phyloP scores from a whole-genome alignment of 2,113 vertebrate genomes.

The Gracilinanus agilis region DNA sequence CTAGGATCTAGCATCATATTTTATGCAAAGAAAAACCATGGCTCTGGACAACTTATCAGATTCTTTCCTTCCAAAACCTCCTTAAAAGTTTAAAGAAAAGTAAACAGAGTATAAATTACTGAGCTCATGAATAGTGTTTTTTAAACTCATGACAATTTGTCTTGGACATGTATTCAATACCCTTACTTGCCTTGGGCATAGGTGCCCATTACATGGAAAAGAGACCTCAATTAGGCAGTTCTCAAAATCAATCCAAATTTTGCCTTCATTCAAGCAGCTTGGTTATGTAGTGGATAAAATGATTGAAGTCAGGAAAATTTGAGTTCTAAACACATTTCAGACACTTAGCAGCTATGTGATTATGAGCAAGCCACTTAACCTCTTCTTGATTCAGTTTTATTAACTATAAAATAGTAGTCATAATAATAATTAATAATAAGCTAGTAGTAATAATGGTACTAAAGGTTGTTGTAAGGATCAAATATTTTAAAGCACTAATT shows the following conservation, averaged over 20 bases:
- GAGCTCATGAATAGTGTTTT: neutral
- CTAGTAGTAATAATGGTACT: neutral
- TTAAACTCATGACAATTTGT: neutral
- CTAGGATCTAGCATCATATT: neutral
- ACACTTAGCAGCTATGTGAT: neutral
- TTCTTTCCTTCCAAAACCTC: neutral
- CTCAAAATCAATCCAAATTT: neutral
- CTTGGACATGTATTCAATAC: neutral
- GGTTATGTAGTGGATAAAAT: neutral
- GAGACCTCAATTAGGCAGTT: neutral
- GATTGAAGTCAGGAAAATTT: neutral
- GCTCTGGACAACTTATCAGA: neutral
- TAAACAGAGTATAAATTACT: neutral
- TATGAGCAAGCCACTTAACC: neutral
- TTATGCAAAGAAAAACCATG: neutral
- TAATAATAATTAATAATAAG: neutral
- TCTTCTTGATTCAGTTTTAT: neutral
- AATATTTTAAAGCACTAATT: neutral
- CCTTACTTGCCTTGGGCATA: neutral
- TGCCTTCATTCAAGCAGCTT: neutral
- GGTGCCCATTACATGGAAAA: neutral
- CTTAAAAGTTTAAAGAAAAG: neutral
- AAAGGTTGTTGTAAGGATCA: neutral
- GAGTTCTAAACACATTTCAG: neutral
- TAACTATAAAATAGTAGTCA: neutral